Conservation (phyloP, 2,888 invertebrate species). For the Erebia aethiops region DNA sequence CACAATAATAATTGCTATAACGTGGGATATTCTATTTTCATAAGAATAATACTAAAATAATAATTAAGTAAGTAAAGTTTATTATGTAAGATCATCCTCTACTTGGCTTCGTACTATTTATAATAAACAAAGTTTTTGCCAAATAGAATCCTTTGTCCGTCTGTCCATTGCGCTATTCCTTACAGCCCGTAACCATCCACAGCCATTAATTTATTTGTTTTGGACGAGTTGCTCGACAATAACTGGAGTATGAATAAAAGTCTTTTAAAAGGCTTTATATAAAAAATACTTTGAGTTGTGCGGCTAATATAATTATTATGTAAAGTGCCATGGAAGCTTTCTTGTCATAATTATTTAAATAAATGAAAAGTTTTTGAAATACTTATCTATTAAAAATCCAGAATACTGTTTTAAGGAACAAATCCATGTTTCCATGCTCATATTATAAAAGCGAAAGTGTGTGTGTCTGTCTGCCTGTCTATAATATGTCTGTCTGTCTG, state of each 20-base stretch:
- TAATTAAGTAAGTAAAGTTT: neutral
- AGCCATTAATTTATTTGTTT: slow-evolving; percentile 59
- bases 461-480: too few relatives aligned
- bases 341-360: too few relatives aligned
- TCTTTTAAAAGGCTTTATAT: slow-evolving; percentile 38
- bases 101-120: slow-evolving; percentile 41
- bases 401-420: neutral
- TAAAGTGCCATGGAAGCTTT: too few relatives aligned
- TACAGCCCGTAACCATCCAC: slow-evolving; percentile 44
- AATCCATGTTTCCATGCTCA: too few relatives aligned
- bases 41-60: neutral
- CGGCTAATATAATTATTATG: neutral
- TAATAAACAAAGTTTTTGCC: slow-evolving; percentile 53
- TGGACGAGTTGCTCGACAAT: slow-evolving; percentile 50
- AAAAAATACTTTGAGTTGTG: neutral
- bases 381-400: too few relatives aligned
- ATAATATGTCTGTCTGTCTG: too few relatives aligned
- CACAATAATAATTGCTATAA: neutral
- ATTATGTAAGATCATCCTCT: slow-evolving; percentile 15
- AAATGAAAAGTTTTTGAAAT: too few relatives aligned
- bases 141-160: slow-evolving; percentile 55
- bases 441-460: too few relatives aligned
- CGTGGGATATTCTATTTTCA: neutral
- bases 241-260: slow-evolving; percentile 59
- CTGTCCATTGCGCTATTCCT: slow-evolving; percentile 52